phyloP scores from a whole-genome alignment of 2,888 invertebrate genomes.

The Nomada fucata region DNA sequence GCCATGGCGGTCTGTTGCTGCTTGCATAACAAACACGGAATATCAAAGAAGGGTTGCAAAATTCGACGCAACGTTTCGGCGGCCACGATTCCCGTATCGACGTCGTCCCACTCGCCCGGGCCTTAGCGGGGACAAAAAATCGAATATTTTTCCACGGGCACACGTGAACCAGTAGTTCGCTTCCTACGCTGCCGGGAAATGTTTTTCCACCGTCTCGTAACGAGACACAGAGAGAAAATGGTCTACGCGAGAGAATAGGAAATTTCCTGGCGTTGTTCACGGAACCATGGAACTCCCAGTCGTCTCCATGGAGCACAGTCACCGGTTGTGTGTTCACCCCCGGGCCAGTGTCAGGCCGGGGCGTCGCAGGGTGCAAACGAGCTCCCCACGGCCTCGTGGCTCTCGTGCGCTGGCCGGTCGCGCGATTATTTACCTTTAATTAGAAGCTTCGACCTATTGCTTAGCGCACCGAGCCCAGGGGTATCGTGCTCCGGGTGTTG shows the following conservation, averaged over 20 bases:
- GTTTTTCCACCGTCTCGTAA: neutral
- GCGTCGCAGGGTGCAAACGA: conserved; percentile 61
- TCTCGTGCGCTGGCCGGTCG: conserved; percentile 59
- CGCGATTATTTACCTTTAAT: conserved; percentile 75
- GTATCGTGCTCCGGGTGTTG: conserved; percentile 48
- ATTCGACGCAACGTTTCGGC: too few species aligned
- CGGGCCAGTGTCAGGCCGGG: conserved; percentile 49
- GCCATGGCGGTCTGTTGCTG: too few species aligned
- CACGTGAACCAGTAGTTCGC: conserved; percentile 13
- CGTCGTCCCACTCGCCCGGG: too few species aligned
- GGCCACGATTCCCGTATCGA: too few species aligned
- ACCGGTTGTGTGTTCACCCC: conserved; percentile 54
- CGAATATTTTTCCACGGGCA: neutral
- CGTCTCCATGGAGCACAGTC: conserved; percentile 58
- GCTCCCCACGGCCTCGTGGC: conserved; percentile 60
- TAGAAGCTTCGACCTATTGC: conserved; percentile 73
- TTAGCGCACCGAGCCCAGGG: conserved; percentile 51
- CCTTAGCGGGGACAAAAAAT: neutral
- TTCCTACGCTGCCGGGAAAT: conserved; percentile 11
- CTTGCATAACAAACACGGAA: neutral
- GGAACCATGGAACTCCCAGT: neutral
- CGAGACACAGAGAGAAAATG: conserved; percentile 6
- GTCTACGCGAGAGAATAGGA: conserved; percentile 28
- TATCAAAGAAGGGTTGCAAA: neutral
- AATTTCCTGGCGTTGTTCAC: conserved; percentile 46